Percentiles rank a stretch among this genome's conserved stretches.
Evolutionary conservation across 2,888 invertebrate genomes (phyloP).

Genomic region (Erebia ligea): DNA sequence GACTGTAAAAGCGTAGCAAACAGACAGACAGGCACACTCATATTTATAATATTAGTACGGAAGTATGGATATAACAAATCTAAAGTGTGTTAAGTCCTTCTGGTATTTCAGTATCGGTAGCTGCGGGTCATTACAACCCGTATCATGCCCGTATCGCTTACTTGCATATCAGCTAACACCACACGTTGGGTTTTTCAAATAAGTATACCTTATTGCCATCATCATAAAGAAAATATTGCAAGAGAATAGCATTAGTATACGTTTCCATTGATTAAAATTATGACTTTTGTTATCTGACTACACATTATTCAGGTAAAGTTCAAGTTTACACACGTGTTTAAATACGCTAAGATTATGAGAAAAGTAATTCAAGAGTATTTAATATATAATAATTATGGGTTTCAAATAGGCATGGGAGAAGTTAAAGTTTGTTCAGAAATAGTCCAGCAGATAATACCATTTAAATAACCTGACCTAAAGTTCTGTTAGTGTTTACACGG

Average conservation of each 20-base stretch:
- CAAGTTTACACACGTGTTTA: conserved; percentile 18
- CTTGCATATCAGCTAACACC: conserved; percentile 32
- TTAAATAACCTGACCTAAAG: too few species aligned
- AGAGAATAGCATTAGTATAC: background rate
- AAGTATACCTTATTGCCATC: conserved; percentile 8
- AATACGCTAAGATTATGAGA: conserved; percentile 6
- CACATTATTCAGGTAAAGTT: conserved; percentile 23
- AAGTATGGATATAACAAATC: background rate
- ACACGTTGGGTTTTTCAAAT: background rate
- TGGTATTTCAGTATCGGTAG: conserved; percentile 35
- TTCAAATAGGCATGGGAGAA: too few species aligned
- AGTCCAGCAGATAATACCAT: too few species aligned
- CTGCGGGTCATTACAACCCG: conserved; percentile 48
- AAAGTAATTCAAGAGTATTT: too few species aligned
- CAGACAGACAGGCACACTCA: too few species aligned
- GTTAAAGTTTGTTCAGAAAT: too few species aligned
- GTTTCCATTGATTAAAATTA: background rate
- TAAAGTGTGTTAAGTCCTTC: conserved; percentile 25
- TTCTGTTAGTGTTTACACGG: too few species aligned
- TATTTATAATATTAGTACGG: too few species aligned
- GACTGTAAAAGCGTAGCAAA: too few species aligned
- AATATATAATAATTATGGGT: too few species aligned
- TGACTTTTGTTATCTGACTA: background rate
- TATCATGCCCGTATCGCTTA: conserved; percentile 37
- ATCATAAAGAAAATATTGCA: conserved; percentile 4